phyloP scores from a whole-genome alignment of 2,888 invertebrate species.

The Papilio protenor region DNA sequence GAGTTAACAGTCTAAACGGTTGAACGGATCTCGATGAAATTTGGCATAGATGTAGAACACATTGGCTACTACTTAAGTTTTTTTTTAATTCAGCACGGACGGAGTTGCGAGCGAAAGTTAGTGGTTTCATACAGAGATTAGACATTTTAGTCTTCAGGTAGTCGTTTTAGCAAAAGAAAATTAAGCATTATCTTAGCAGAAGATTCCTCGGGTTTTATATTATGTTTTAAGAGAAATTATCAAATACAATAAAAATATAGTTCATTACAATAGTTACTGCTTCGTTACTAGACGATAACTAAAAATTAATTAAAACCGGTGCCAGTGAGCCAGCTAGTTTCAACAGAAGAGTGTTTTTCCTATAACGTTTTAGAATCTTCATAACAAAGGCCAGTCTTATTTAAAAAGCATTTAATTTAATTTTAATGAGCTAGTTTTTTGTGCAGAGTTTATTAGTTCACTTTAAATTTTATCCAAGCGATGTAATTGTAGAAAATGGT shows the following conservation, averaged over 20 bases:
- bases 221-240: not conserved
- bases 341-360: not conserved
- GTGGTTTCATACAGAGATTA: too few species aligned
- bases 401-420: constrained; percentile 5
- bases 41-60: too few species aligned
- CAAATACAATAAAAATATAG: not conserved
- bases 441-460: not conserved
- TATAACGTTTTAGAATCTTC: not conserved
- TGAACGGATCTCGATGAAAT: too few species aligned
- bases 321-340: not conserved
- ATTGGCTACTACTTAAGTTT: too few species aligned
- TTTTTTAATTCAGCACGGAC: too few species aligned
- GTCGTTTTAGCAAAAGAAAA: too few species aligned
- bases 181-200: too few species aligned
- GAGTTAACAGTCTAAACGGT: too few species aligned
- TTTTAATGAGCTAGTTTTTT: not conserved
- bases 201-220: not conserved
- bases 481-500: not conserved
- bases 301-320: not conserved
- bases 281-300: not conserved
- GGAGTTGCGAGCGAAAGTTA: too few species aligned
- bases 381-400: not conserved
- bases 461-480: not conserved
- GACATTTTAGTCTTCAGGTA: too few species aligned
- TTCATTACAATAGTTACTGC: not conserved